These are phyloP conservation scores for Nymphalis c-album DNA, from an alignment of 2,888 invertebrate genomes.

Conservation along the genomic window DNA sequence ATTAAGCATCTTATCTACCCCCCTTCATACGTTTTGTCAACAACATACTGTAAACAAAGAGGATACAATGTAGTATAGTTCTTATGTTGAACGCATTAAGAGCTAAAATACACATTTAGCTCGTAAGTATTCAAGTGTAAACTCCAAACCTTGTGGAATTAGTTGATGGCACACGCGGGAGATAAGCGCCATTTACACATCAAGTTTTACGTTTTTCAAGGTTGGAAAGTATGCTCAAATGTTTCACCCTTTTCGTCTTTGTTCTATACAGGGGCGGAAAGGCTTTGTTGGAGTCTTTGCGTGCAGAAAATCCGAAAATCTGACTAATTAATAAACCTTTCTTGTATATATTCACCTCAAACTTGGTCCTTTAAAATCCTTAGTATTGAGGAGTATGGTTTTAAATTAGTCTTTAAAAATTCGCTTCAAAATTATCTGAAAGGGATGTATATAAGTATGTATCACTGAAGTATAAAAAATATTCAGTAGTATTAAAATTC, in stretches of 20 bases:
- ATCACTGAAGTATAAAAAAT: too few relatives aligned
- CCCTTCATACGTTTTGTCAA: constrained; percentile 33
- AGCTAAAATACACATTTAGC: not conserved
- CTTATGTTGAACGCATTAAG: constrained; percentile 8
- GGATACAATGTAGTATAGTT: constrained; percentile 18
- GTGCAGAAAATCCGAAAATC: constrained; percentile 15
- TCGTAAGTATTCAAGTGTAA: constrained; percentile 17
- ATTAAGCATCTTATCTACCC: constrained; percentile 33
- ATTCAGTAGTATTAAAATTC: too few relatives aligned
- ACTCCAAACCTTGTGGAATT: constrained; percentile 39
- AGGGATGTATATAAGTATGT: too few relatives aligned
- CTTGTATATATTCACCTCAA: not conserved
- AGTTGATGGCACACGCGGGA: constrained; percentile 40
- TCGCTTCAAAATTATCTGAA: too few relatives aligned
- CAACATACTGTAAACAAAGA: constrained; percentile 23
- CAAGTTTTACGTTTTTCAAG: constrained; percentile 33
- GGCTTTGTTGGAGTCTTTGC: constrained; percentile 13
- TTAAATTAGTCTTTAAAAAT: too few relatives aligned
- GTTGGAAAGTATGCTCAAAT: constrained; percentile 31
- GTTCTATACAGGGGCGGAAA: constrained; percentile 11
- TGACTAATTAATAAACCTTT: constrained; percentile 18
- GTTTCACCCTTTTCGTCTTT: constrained; percentile 20
- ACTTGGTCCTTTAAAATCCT: too few relatives aligned
- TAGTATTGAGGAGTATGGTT: too few relatives aligned
- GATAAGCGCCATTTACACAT: constrained; percentile 40